Conservation (phyloP, 2,113 vertebrate species). For the Tauraco erythrolophus region DNA sequence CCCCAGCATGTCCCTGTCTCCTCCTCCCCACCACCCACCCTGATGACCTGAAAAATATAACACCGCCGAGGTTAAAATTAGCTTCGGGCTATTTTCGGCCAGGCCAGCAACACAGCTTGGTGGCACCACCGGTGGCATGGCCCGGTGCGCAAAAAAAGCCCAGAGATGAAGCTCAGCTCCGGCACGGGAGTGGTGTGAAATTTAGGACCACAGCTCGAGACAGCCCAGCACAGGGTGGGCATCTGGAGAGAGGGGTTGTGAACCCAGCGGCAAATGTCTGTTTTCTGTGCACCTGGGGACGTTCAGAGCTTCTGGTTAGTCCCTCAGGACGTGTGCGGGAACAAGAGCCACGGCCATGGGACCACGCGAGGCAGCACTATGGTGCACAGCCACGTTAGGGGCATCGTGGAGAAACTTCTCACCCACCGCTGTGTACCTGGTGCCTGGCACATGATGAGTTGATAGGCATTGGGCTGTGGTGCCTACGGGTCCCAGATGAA, state of each 20-base stretch:
- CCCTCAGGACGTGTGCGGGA: rapidly evolving
- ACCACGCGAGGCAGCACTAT: rapidly evolving
- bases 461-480: rapidly evolving
- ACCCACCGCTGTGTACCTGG: not conserved
- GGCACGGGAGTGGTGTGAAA: rapidly evolving
- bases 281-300: not conserved
- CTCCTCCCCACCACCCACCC: not conserved
- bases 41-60: not conserved
- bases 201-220: not conserved
- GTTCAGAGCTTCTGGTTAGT: not conserved
- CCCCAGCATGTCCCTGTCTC: not conserved
- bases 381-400: too few species aligned
- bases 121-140: not conserved
- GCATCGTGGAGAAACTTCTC: rapidly evolving
- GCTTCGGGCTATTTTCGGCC: not conserved
- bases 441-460: not conserved
- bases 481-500: not conserved
- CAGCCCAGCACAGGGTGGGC: not conserved
- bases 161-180: not conserved
- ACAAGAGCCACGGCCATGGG: not conserved
- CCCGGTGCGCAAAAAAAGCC: not conserved
- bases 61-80: not conserved
- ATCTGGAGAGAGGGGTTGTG: not conserved
- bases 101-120: not conserved
- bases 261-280: rapidly evolving